Conservation (phyloP, 2,113 vertebrate genomes). For the Xiphorhynchus elegans region DNA sequence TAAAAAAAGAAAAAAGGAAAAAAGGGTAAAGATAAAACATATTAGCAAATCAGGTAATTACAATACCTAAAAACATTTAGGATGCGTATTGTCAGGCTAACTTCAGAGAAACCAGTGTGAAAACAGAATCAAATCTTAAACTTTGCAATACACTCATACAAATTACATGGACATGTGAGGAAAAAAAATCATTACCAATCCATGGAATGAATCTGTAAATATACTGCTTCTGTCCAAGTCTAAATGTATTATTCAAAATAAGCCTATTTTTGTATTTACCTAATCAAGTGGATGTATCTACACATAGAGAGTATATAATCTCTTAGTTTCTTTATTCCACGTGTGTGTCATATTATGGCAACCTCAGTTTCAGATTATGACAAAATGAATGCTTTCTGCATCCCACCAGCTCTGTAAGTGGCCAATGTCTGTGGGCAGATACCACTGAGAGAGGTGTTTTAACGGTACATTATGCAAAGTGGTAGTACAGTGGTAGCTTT, state of each 20-base stretch:
- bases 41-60: background rate
- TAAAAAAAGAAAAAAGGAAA: background rate
- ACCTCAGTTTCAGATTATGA: background rate
- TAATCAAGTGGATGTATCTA: background rate
- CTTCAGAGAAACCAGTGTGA: background rate
- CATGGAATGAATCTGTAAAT: background rate
- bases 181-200: background rate
- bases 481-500: accelerated
- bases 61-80: background rate
- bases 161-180: background rate
- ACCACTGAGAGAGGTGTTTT: background rate
- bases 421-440: background rate
- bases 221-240: background rate
- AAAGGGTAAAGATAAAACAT: background rate
- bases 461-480: background rate
- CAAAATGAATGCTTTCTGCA: background rate
- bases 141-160: background rate
- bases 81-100: background rate
- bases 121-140: background rate
- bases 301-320: background rate
- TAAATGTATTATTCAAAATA: background rate
- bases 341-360: background rate
- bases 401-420: background rate
- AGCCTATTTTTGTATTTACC: background rate
- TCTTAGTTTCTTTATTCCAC: background rate